These are phyloP conservation scores for Scleropages formosus DNA, from an alignment of 2,797 vertebrate genomes.

Conservation along the genomic window DNA sequence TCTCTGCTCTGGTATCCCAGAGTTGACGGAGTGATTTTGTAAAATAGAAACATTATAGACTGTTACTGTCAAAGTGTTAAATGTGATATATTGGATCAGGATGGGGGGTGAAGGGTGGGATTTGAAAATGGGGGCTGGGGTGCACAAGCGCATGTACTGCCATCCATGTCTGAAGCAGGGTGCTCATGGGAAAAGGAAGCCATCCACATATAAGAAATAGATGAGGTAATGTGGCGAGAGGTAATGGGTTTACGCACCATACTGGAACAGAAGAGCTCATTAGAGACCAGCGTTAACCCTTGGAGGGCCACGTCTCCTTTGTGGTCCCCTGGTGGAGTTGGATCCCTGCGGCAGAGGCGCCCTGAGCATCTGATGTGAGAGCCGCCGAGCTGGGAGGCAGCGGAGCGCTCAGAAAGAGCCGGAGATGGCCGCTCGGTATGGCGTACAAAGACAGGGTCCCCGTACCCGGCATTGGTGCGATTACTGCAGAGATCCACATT, in stretches of 20 bases:
- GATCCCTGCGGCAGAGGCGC: constrained; percentile 50
- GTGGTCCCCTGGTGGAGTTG: constrained; percentile 34
- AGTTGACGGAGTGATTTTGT: constrained; percentile 99
- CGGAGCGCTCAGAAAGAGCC: background rate
- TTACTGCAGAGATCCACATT: background rate
- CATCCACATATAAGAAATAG: constrained; percentile 91
- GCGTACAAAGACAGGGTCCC: background rate
- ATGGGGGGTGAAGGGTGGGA: constrained; percentile 66
- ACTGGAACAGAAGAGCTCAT: constrained; percentile 79
- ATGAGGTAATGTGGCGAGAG: constrained; percentile 90
- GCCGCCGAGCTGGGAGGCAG: too few relatives aligned
- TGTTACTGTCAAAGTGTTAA: constrained; percentile 99
- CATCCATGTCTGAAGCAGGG: constrained; percentile 83
- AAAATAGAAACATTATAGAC: constrained; percentile 99
- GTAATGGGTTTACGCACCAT: constrained; percentile 91
- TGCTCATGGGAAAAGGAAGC: constrained; percentile 91
- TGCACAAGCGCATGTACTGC: constrained; percentile 74
- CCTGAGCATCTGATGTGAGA: background rate
- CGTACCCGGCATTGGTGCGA: background rate
- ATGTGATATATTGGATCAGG: constrained; percentile 96
- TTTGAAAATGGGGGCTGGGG: constrained; percentile 52
- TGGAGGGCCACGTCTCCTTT: constrained; percentile 45
- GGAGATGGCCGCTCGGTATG: background rate
- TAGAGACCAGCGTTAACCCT: constrained; percentile 76
- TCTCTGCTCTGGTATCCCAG: constrained; percentile 88